A percentile compares a stretch with the other conserved stretches of the same genome.
These are phyloP conservation scores for Macaca fascicularis DNA, from an alignment of 2,113 vertebrate genomes.

Conservation along the genomic window T2T-MFA8v1.1 NC_088388.1:59944001-59944500, in stretches of 20 bases:
- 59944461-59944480: too few relatives aligned
- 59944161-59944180: not conserved
- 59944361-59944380: not conserved
- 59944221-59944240: not conserved
- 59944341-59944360: not conserved
- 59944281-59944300: not conserved
- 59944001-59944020: not conserved
- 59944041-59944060: not conserved
- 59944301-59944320: not conserved
- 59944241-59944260: not conserved
- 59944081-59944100: not conserved
- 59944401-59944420: not conserved
- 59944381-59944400: not conserved
- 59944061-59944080: not conserved
- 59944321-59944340: not conserved
- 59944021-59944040: not conserved
- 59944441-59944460: too few relatives aligned
- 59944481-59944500: too few relatives aligned
- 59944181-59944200: not conserved
- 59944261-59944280: not conserved
- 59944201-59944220: not conserved
- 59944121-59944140: not conserved
- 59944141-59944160: not conserved
- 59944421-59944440: not conserved
- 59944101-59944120: not conserved